Conservation (phyloP, 2,797 vertebrate species). For the Lagothrix lagotricha region DNA sequence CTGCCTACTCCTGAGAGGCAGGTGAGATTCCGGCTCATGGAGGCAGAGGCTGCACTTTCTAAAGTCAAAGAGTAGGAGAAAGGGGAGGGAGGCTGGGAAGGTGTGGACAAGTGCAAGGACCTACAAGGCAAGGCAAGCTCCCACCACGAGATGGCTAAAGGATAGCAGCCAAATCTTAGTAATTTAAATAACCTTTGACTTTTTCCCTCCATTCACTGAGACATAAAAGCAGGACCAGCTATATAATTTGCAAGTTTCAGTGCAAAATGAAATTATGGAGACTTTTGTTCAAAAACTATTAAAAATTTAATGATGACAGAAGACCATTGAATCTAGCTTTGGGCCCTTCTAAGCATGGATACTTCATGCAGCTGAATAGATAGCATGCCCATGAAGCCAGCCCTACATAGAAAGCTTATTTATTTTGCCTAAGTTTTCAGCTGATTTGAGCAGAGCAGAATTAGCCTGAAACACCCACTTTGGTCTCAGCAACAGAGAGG, state of each 20-base stretch:
- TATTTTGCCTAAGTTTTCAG: background rate
- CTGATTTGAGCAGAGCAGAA: background rate
- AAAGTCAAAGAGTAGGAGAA: background rate
- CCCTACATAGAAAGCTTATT: background rate
- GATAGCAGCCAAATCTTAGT: background rate
- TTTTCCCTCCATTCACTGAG: background rate
- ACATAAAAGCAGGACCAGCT: background rate
- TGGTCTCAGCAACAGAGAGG: background rate
- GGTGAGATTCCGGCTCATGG: background rate
- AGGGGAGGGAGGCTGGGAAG: background rate
- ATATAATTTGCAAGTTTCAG: background rate
- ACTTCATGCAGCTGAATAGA: background rate
- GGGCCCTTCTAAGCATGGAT: too few species aligned
- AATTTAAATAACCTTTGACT: background rate
- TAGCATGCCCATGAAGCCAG: rapidly evolving
- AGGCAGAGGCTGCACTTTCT: background rate
- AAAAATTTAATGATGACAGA: background rate
- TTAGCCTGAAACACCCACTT: background rate
- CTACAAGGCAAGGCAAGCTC: background rate
- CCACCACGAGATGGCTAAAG: background rate
- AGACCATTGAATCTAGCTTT: background rate
- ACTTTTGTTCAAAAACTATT: background rate
- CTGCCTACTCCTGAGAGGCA: background rate
- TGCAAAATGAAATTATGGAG: background rate
- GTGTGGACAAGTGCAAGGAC: rapidly evolving